These are phyloP conservation scores for Alethe diademata DNA, from an alignment of 2,113 vertebrate species.

Conservation along the genomic window DNA sequence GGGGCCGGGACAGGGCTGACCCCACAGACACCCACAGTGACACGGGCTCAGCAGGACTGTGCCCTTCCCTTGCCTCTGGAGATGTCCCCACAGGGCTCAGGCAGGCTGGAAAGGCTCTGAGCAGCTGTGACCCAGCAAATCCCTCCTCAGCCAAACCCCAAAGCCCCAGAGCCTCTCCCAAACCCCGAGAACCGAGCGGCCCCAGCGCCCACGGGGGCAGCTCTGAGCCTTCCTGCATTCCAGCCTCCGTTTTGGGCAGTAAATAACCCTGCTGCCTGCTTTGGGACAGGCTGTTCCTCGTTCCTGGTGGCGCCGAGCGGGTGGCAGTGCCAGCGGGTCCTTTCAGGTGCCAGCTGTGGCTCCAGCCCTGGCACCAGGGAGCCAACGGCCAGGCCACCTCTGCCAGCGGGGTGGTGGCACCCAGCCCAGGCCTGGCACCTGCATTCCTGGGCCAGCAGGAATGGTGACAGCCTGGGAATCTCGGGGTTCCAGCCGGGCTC, in stretches of 20 bases:
- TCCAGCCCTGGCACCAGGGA: neutral
- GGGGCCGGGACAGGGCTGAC: neutral
- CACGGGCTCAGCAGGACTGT: rapidly evolving
- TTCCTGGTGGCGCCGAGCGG: neutral
- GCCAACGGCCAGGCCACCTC: neutral
- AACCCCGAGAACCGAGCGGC: neutral
- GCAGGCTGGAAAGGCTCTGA: neutral
- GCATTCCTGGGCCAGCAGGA: neutral
- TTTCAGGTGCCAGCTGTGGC: neutral
- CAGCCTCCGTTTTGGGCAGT: neutral
- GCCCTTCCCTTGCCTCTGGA: neutral
- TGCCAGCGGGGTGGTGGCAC: neutral
- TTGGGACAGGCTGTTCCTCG: neutral
- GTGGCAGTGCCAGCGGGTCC: neutral
- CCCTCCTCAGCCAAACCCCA: rapidly evolving
- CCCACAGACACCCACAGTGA: neutral
- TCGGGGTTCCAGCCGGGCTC: neutral
- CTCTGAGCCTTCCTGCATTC: neutral
- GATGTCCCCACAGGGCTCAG: neutral
- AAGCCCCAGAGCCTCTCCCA: neutral
- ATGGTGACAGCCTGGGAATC: neutral
- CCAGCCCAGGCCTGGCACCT: neutral
- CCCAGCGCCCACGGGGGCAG: neutral
- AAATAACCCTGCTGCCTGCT: neutral
- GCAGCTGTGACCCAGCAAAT: neutral